Conservation (phyloP, 2,888 invertebrate species). For the Exocentrus adspersus region DNA sequence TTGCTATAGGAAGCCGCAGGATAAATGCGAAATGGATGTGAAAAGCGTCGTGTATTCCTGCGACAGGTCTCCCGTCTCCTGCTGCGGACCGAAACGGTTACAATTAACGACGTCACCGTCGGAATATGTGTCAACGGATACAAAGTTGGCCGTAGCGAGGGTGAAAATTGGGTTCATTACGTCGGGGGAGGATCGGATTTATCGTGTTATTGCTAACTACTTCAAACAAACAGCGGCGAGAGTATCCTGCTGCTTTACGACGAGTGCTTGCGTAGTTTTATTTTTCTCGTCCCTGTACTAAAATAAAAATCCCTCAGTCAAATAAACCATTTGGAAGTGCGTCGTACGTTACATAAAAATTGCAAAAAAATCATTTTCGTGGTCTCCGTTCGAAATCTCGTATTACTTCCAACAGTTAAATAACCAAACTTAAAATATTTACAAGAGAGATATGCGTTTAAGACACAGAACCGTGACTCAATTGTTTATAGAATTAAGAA, state of each 20-base stretch:
- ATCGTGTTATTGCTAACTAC: constrained; percentile 49
- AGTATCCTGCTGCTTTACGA: neutral
- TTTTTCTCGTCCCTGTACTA: neutral
- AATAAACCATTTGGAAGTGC: too few species aligned
- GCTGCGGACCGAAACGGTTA: constrained; percentile 43
- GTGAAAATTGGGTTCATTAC: constrained; percentile 55
- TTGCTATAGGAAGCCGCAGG: too few species aligned
- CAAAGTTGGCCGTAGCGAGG: constrained; percentile 44
- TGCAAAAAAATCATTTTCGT: neutral
- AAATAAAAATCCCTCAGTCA: too few species aligned
- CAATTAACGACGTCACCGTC: constrained; percentile 52
- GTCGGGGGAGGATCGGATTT: constrained; percentile 47
- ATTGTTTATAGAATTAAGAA: constrained; percentile 23
- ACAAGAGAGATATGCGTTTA: constrained; percentile 4
- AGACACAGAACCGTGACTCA: constrained; percentile 14
- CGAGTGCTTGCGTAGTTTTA: neutral
- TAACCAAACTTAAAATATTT: constrained; percentile 17
- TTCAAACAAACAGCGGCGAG: constrained; percentile 44
- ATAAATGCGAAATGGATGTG: too few species aligned
- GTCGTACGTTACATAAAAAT: neutral
- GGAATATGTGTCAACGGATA: constrained; percentile 54
- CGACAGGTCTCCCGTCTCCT: constrained; percentile 14
- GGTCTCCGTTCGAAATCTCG: neutral
- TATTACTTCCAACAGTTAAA: constrained; percentile 5
- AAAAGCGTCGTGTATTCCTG: neutral